These are phyloP conservation scores for Sinodicranocentrus sp. DNA, from an alignment of 2,888 invertebrate genomes.

Conservation along the genomic window DNA sequence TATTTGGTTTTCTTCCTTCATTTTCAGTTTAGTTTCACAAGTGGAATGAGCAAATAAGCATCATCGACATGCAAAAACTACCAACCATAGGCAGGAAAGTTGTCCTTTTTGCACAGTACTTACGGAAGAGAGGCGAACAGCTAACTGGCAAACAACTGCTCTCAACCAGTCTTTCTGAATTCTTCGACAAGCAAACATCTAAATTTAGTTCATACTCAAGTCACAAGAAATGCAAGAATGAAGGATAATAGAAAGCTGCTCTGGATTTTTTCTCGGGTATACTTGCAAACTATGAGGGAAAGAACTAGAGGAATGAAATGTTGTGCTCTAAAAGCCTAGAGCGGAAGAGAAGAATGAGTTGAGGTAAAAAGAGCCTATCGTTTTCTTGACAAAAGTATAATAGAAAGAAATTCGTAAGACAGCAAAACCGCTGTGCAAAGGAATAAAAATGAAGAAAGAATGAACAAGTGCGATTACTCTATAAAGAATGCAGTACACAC, in stretches of 20 bases:
- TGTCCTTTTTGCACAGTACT: neutral
- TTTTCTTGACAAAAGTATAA: no score
- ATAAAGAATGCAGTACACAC: constrained; percentile 30
- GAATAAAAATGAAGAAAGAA: constrained; percentile 7
- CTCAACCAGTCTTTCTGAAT: constrained; percentile 17
- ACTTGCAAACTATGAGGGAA: constrained; percentile 8
- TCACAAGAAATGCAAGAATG: neutral
- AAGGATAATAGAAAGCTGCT: neutral
- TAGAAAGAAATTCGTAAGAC: no score
- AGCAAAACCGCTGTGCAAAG: no score
- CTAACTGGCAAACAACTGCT: constrained; percentile 3
- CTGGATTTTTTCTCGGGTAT: neutral
- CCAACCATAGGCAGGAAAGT: constrained; percentile 12
- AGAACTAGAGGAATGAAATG: constrained; percentile 1
- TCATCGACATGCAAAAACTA: no score
- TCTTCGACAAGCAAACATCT: constrained; percentile 32
- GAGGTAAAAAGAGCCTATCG: no score
- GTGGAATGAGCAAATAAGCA: constrained; percentile 37
- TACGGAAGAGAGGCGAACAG: constrained; percentile 1
- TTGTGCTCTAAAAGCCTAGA: no score
- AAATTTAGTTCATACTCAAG: constrained; percentile 30
- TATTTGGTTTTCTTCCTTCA: constrained; percentile 40
- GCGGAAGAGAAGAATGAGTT: neutral
- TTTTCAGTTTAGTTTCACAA: constrained; percentile 29
- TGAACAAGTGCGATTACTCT: constrained; percentile 30